These are phyloP conservation scores for Erpobdella octoculata DNA, from an alignment of 2,888 invertebrate species.

Conservation along the genomic window DNA sequence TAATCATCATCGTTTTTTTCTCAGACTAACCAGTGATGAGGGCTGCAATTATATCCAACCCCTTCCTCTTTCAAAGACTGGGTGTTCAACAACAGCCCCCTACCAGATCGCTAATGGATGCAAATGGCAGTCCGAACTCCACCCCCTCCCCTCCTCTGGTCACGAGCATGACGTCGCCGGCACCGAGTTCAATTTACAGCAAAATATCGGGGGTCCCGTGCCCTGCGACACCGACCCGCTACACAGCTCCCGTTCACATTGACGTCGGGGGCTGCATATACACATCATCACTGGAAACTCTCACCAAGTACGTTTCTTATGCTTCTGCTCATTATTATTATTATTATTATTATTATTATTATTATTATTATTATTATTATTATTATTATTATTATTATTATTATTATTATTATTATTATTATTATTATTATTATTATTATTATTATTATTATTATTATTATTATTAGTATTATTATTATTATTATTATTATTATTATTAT, in stretches of 20 bases:
- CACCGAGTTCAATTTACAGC: constrained; percentile 33
- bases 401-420: not conserved
- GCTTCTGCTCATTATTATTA: not conserved
- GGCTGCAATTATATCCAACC: constrained; percentile 28
- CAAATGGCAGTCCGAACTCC: constrained; percentile 11
- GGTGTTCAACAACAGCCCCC: constrained; percentile 12
- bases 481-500: constrained; percentile 14
- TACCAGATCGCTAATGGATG: constrained; percentile 21
- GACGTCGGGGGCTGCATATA: constrained; percentile 95
- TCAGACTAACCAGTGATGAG: constrained; percentile 20
- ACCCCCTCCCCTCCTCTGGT: constrained; percentile 25
- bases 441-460: not conserved
- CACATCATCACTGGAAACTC: constrained; percentile 86
- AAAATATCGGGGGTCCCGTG: constrained; percentile 84
- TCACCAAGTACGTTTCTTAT: constrained; percentile 65
- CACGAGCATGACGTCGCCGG: constrained; percentile 28
- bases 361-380: constrained; percentile 9
- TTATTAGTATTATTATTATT: not conserved
- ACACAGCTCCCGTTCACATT: constrained; percentile 91
- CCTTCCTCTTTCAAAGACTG: constrained; percentile 31
- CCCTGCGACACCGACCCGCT: constrained; percentile 81
- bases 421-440: not conserved
- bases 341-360: not conserved
- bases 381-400: constrained; percentile 10
- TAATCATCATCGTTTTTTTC: too few species aligned